A percentile compares a stretch with the other conserved stretches of the same genome.
These are phyloP conservation scores for Drosophila eugracilis DNA, from an alignment of 1,140 invertebrate genomes.

Conservation along the genomic window DNA sequence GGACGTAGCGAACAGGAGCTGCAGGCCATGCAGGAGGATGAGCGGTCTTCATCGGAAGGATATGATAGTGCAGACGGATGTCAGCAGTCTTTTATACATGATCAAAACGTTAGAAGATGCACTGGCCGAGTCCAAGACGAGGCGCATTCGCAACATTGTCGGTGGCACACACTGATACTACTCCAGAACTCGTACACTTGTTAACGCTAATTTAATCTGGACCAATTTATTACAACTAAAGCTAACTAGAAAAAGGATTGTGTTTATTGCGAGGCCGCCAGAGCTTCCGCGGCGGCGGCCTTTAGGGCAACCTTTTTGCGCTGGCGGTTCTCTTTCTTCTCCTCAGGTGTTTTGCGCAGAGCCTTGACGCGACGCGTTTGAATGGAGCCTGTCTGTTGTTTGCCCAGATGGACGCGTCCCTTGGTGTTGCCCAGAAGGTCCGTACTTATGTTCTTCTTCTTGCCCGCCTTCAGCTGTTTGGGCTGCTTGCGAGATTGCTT, in stretches of 20 bases:
- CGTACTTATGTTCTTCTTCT: slow-evolving; percentile 95
- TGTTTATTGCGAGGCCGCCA: slow-evolving; percentile 40
- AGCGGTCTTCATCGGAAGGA: slow-evolving; percentile 75
- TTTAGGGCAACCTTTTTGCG: slow-evolving; percentile 85
- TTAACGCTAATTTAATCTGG: slow-evolving; percentile 67
- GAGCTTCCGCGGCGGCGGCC: slow-evolving; percentile 62
- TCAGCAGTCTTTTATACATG: slow-evolving; percentile 66
- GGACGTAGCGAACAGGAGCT: slow-evolving; percentile 57
- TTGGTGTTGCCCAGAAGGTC: slow-evolving; percentile 95
- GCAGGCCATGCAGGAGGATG: slow-evolving; percentile 64
- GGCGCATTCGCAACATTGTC: slow-evolving; percentile 76
- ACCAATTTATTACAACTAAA: slow-evolving; percentile 77
- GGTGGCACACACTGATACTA: slow-evolving; percentile 68
- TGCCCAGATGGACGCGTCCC: slow-evolving; percentile 96
- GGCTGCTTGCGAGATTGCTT: slow-evolving; percentile 94
- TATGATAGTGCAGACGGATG: slow-evolving; percentile 77
- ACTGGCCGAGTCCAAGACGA: slow-evolving; percentile 71
- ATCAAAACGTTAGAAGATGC: slow-evolving; percentile 79
- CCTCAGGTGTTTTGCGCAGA: slow-evolving; percentile 90
- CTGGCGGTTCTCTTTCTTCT: slow-evolving; percentile 87
- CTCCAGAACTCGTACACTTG: slow-evolving; percentile 42
- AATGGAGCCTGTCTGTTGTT: slow-evolving; percentile 93
- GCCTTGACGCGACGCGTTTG: slow-evolving; percentile 98
- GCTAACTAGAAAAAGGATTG: slow-evolving; percentile 49
- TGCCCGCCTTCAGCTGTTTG: slow-evolving; percentile 91